A percentile compares a stretch with the other conserved stretches of the same genome.
These are phyloP conservation scores for Myrmecophaga tridactyla DNA, from an alignment of 2,113 vertebrate species.

Conservation along the genomic window DNA sequence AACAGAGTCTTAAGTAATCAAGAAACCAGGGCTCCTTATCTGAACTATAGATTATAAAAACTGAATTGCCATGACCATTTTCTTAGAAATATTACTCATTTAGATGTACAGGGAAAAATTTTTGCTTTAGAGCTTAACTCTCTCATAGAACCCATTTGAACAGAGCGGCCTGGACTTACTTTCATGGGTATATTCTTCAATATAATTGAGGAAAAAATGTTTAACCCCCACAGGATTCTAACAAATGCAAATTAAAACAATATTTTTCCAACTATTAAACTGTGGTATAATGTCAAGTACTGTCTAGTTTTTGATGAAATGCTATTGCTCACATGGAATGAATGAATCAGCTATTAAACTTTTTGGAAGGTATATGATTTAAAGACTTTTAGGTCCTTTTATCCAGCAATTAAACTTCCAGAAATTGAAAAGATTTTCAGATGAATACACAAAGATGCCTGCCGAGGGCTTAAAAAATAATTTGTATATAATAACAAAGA, in stretches of 20 bases:
- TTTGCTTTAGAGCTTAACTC: background rate
- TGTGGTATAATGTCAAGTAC: background rate
- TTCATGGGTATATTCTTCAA: background rate
- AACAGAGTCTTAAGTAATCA: background rate
- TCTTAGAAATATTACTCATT: background rate
- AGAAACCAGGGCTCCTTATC: background rate
- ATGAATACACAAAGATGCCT: background rate
- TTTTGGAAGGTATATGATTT: background rate
- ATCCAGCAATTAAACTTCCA: background rate
- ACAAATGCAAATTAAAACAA: background rate
- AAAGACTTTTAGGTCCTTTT: background rate
- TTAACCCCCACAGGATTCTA: background rate
- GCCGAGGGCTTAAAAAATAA: background rate
- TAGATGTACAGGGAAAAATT: background rate
- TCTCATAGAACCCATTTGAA: background rate
- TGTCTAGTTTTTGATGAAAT: too few species aligned
- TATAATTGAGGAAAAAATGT: background rate
- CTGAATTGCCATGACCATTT: background rate
- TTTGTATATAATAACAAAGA: background rate
- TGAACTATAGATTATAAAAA: background rate
- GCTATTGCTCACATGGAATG: too few species aligned
- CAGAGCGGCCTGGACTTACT: background rate
- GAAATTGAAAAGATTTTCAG: background rate
- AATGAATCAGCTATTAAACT: too few species aligned
- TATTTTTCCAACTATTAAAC: too few species aligned